Conservation (phyloP, 2,113 vertebrate genomes). For the Eudyptes chrysolophus region DNA sequence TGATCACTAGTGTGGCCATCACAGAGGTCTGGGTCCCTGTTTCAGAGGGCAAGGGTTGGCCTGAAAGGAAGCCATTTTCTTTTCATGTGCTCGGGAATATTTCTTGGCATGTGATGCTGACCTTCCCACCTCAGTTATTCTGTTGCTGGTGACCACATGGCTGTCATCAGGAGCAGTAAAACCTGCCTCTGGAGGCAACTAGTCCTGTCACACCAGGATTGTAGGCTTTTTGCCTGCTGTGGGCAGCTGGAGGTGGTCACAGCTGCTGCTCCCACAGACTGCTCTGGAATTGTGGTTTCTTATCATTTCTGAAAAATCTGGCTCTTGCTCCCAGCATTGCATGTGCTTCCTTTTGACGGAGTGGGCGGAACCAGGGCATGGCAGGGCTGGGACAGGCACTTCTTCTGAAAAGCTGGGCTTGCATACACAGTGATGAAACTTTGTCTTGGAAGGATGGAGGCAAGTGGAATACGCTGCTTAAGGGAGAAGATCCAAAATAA, state of each 20-base stretch:
- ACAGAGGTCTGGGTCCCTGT: background rate
- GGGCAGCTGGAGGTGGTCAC: background rate
- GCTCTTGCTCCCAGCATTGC: background rate
- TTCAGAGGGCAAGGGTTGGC: background rate
- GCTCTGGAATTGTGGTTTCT: background rate
- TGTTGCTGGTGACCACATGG: background rate
- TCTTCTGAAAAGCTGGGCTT: background rate
- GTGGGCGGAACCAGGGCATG: background rate
- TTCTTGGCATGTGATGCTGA: background rate
- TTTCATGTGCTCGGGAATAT: background rate
- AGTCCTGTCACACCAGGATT: background rate
- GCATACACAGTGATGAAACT: background rate
- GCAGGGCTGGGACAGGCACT: background rate
- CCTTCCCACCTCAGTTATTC: background rate
- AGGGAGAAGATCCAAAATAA: background rate
- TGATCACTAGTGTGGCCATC: background rate
- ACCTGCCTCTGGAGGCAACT: background rate
- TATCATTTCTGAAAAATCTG: background rate
- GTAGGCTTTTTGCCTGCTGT: background rate
- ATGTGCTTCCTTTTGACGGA: background rate
- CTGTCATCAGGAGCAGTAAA: background rate
- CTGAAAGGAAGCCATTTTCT: background rate
- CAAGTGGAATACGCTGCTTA: background rate
- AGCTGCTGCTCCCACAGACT: background rate
- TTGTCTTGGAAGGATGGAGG: background rate